Conservation (phyloP, 2,888 invertebrate species). For the Spodoptera picta region DNA sequence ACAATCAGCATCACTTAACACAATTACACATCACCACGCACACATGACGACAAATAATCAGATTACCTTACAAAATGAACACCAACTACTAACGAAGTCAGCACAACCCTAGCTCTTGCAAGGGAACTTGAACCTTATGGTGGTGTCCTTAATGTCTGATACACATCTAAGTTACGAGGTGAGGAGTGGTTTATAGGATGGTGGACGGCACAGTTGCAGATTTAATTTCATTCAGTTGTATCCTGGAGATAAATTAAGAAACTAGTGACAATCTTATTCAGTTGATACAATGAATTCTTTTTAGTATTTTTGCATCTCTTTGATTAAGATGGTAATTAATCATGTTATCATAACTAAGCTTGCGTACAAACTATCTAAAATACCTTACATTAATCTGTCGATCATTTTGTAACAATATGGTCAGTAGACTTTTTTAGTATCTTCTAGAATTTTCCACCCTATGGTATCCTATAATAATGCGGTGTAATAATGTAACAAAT, state of each 20-base stretch:
- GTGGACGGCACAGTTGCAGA: neutral
- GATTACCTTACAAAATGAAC: conserved; percentile 26
- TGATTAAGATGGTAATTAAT: too few species aligned
- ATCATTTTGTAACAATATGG: too few species aligned
- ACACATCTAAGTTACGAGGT: conserved; percentile 39
- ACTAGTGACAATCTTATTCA: too few species aligned
- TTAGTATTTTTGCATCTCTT: too few species aligned
- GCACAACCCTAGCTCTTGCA: conserved; percentile 5
- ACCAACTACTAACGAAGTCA: conserved; percentile 26
- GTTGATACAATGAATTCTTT: too few species aligned
- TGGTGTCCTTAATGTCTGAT: conserved; percentile 32
- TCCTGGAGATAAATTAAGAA: too few species aligned
- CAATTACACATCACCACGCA: conserved; percentile 19
- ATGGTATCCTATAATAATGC: too few species aligned
- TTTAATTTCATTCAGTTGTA: neutral
- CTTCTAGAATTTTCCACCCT: too few species aligned
- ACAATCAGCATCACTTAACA: conserved; percentile 19
- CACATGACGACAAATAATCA: conserved; percentile 34
- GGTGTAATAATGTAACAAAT: too few species aligned
- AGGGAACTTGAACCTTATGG: conserved; percentile 7
- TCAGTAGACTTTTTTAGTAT: too few species aligned
- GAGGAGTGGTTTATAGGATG: conserved; percentile 17
- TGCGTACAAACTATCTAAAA: neutral
- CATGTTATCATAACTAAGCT: too few species aligned
- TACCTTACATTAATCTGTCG: too few species aligned